A percentile compares a stretch with the other conserved stretches of the same genome.
phyloP scores from a whole-genome alignment of 2,888 invertebrate species.

The Frankliniella intonsa region DNA sequence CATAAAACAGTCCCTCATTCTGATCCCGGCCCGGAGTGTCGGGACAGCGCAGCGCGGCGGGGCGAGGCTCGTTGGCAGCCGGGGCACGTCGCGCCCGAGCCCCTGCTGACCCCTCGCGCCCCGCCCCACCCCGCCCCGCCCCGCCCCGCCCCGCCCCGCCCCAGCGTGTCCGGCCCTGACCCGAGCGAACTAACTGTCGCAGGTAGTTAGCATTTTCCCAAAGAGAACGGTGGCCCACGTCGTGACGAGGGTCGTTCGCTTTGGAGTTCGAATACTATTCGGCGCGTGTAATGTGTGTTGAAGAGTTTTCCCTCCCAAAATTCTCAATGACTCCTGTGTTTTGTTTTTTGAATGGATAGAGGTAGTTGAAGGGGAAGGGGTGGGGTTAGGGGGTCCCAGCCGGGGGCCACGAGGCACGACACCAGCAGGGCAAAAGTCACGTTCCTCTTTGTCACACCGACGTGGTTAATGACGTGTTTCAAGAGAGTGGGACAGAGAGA shows the following conservation, averaged over 20 bases:
- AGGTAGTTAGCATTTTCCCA: conserved; percentile 18
- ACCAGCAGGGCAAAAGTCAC: neutral
- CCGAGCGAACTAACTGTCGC: conserved; percentile 4
- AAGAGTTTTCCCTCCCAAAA: neutral
- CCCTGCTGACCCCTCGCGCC: too few relatives aligned
- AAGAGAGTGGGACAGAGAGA: neutral
- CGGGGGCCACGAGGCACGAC: neutral
- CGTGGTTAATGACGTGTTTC: conserved; percentile 20
- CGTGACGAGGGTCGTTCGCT: too few relatives aligned
- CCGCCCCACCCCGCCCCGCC: too few relatives aligned
- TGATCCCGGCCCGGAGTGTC: too few relatives aligned
- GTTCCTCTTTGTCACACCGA: neutral
- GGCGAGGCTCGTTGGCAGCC: neutral
- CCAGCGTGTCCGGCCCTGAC: neutral
- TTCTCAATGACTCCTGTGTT: neutral
- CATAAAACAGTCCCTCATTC: too few relatives aligned
- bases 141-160: neutral
- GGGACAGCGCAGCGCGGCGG: neutral
- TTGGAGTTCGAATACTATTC: neutral
- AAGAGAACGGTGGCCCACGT: neutral
- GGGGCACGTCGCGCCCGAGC: too few relatives aligned
- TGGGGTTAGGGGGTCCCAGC: neutral
- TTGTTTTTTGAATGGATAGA: neutral
- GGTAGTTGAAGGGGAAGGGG: neutral
- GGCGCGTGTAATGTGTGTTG: neutral